Evolutionary conservation across 2,888 invertebrate species (phyloP).

Genomic region (Lithophane leautieri): DNA sequence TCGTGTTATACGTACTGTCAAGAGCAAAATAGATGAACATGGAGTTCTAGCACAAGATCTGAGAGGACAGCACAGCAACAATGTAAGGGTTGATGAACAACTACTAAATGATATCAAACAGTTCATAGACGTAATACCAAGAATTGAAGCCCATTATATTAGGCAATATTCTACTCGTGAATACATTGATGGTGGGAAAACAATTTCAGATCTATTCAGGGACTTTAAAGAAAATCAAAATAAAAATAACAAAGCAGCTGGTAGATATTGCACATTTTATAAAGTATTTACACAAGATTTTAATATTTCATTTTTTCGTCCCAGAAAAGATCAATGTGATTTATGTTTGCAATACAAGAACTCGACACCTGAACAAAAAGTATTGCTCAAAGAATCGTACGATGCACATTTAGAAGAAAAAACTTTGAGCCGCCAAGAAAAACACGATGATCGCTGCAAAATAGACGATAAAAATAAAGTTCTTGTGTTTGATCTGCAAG

Average conservation of each 20-base stretch:
- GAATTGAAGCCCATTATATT: neutral
- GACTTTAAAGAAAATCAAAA: constrained; percentile 52
- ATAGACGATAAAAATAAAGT: constrained; percentile 58
- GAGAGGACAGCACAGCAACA: constrained; percentile 54
- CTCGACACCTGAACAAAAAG: constrained; percentile 14
- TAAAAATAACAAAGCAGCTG: constrained; percentile 40
- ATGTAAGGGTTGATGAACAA: constrained; percentile 29
- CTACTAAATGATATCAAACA: constrained; percentile 9
- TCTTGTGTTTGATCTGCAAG: constrained; percentile 58
- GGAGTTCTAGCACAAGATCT: constrained; percentile 50
- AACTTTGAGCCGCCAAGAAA: constrained; percentile 27
- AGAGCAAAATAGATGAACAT: constrained; percentile 30
- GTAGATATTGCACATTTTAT: constrained; percentile 50
- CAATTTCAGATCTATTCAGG: constrained; percentile 49
- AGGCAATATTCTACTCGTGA: constrained; percentile 49
- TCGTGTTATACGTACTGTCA: constrained; percentile 22
- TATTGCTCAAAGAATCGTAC: constrained; percentile 20
- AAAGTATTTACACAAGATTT: constrained; percentile 35
- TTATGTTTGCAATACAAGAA: constrained; percentile 40
- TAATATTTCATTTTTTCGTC: neutral
- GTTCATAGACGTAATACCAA: neutral
- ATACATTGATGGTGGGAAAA: constrained; percentile 58
- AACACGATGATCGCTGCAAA: constrained; percentile 31
- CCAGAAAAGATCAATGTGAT: constrained; percentile 47
- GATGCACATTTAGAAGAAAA: constrained; percentile 45